Evolutionary conservation across 2,113 vertebrate genomes (phyloP).

Genomic region (Prunella fulvescens): DNA sequence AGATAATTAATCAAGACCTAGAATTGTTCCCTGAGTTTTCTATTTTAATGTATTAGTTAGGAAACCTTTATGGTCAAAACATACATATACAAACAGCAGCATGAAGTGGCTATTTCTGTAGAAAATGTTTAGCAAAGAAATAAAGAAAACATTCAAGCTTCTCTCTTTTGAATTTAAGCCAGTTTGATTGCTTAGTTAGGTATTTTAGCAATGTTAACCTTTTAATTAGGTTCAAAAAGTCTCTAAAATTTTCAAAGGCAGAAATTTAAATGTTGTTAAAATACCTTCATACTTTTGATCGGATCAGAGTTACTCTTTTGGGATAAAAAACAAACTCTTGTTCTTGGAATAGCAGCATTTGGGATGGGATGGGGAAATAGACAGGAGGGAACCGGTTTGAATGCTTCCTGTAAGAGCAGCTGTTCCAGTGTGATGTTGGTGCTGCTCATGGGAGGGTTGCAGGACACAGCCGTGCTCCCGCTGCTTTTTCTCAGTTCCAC

Average conservation of each 20-base stretch:
- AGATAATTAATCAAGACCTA: neutral
- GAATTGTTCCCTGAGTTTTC: neutral
- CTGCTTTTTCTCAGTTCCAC: neutral
- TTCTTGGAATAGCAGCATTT: neutral
- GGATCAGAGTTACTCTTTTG: neutral
- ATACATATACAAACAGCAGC: neutral
- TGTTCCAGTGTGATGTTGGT: neutral
- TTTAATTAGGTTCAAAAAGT: neutral
- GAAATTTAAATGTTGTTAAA: neutral
- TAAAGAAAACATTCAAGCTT: neutral
- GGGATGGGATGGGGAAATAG: neutral
- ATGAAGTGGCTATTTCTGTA: neutral
- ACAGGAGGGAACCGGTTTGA: neutral
- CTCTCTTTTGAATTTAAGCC: neutral
- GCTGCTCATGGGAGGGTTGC: neutral
- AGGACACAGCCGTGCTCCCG: neutral
- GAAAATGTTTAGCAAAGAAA: neutral
- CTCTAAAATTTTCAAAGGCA: neutral
- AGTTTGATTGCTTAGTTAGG: neutral
- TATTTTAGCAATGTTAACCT: neutral
- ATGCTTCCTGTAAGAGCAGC: neutral
- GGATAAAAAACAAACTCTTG: neutral
- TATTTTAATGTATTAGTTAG: neutral
- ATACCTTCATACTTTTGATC: neutral
- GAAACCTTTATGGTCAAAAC: neutral